Evolutionary conservation across 37 sponge, comb jelly and placozoan genomes (phyloP), one percentile per base, ranked within the genome.

Genomic region (Ianthella basta): DNA sequence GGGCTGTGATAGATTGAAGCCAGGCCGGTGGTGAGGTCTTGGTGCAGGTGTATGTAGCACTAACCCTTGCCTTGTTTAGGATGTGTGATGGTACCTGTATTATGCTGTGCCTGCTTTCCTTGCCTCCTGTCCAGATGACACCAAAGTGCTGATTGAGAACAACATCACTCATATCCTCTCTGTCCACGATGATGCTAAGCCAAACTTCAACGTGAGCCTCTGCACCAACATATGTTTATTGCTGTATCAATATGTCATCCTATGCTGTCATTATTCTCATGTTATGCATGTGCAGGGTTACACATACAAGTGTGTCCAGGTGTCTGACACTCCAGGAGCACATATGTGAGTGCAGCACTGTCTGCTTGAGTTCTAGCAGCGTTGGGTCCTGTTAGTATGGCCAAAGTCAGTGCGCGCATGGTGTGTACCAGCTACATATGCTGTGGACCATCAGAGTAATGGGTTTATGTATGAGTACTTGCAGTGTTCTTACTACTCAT

Each of bases 111-210:
- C 13, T 44, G 13, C 34, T 57, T 54, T 80, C 38, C 19, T 8
- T 44, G 3, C n/a, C 50, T 53, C 18, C 19, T 55, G 27, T 4
- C 8, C 37, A 81, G 61, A 85, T 8, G 39, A 67, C 39, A 88
- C 87, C 50, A 59, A 79, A 34, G 72, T 59, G 37, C 63, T 94
- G 25, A 6, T 33, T 18, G 89, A 88, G 61, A 86, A 88, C 67
- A 87, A 84, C 0, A 88, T 94, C 40, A 94, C 95, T 59, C 95
- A 94, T 37, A 66, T 94, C 32, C 87, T 94, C 69, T 53, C 89
- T 37, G 80, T 94, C 2, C 92, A 88, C 55, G 95, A 94, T 56
- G 72, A 60, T 15, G 85, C 94, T 15, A 80, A 85, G 67, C 88
- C 94, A 32, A 39, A 33, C 15, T 81, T 65, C 25, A 73, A 83